Evolutionary conservation across 2,888 invertebrate species (phyloP), one percentile per base, ranked within the genome.

Genomic region (Himalopsyche kuldschensis): DNA sequence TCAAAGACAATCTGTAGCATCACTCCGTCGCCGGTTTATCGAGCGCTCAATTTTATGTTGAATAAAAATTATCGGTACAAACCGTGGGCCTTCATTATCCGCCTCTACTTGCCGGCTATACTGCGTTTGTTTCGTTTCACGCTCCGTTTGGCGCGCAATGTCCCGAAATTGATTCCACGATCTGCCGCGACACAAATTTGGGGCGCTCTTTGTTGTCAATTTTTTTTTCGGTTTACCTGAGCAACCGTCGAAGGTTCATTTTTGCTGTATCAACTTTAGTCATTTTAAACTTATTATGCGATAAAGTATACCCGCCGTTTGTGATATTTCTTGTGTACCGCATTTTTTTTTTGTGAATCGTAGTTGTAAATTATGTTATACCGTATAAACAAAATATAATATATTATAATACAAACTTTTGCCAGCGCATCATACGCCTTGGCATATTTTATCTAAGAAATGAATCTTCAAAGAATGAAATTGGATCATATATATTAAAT

Each of bases 1-100:
- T 15, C 41, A 41, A 41, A 41, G 69, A 30, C 69, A 69, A 69
- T 69, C 69, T 69, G 30, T 69, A 30, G 30, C 69, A 30, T 69
- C 27, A 55, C 69, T 30, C 69, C 30, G 30, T 30, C 69, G 3
- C 27, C 15, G 76, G 10, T 76, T 35, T 76, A 32, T 76, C 76
- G 41, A 24, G 76, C 76, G 76, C n/a, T 41, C 35, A 41, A 76
- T 76, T 76, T 76, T 76, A 76, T 76, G 76, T 41, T 41, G 76
- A 76, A 76, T 76, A 76, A 76, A 76, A 76, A 76, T 76, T 76
- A 76, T 41, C 76, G 76, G 76, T 20, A 76, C 41, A 76, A 76
- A 76, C 32, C 76, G 35, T 32, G n/a, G 31, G 10, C 35, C 76
- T 4, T 76, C 76, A 41, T 69, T 69, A 69, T 27, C 27, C 15